phyloP scores from a whole-genome alignment of 92 coral and sea anemone genomes.

The Muricea muricata region DNA sequence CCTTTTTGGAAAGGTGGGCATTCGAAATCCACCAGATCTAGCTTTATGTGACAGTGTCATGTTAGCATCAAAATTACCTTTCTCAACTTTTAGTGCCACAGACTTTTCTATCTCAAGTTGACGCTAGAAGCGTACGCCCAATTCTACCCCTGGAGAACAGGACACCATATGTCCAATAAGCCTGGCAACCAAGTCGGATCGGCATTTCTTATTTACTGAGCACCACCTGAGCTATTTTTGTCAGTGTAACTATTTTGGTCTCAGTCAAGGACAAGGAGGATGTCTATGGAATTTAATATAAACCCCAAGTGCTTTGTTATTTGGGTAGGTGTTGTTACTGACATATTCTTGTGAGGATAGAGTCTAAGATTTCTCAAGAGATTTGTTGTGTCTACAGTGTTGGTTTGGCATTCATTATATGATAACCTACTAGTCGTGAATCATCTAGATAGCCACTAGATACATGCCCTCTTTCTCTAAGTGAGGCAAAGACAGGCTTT shows the following conservation, averaged over 20 bases:
- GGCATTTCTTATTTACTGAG: neutral
- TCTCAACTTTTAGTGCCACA: neutral
- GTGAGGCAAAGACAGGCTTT: too few relatives aligned
- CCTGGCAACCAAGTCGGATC: neutral
- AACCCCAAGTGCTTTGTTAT: neutral
- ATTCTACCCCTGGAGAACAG: neutral
- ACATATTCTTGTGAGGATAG: neutral
- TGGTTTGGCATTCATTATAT: neutral
- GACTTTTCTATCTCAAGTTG: neutral
- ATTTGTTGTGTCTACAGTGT: too few relatives aligned
- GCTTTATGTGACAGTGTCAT: too few relatives aligned
- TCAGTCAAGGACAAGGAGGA: neutral
- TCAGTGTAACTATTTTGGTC: neutral
- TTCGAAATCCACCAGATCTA: too few relatives aligned
- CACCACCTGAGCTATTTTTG: neutral
- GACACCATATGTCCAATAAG: neutral
- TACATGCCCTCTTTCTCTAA: too few relatives aligned
- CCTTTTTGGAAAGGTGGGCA: too few relatives aligned
- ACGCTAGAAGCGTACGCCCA: too few relatives aligned
- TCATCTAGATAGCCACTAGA: too few relatives aligned
- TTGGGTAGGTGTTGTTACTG: too few relatives aligned
- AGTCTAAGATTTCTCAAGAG: neutral
- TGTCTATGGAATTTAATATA: neutral
- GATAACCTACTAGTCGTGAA: neutral
- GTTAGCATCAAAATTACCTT: too few relatives aligned